These are phyloP conservation scores for Ooceraea biroi DNA, from an alignment of 1,140 invertebrate species.

Conservation along the genomic window DNA sequence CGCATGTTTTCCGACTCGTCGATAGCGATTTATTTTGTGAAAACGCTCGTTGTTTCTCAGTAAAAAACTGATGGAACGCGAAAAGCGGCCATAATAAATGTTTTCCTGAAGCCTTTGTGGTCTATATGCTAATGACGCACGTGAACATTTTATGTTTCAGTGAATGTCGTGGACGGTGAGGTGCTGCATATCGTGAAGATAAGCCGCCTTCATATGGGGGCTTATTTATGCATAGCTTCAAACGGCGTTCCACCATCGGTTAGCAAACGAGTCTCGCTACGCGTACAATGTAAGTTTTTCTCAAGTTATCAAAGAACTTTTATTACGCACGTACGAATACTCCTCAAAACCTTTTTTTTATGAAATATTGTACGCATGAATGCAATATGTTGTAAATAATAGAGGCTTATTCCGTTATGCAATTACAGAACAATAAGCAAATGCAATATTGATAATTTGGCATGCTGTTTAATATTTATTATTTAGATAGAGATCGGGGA, in stretches of 20 bases:
- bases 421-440: neutral
- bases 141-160: slow-evolving; percentile 86
- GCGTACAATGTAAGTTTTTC: slow-evolving; percentile 95
- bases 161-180: slow-evolving; percentile 94
- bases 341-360: slow-evolving; percentile 1
- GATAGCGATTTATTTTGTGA: slow-evolving; percentile 27
- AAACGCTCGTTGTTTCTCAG: slow-evolving; percentile 22
- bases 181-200: slow-evolving; percentile 94
- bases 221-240: slow-evolving; percentile 95
- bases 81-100: slow-evolving; percentile 25
- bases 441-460: slow-evolving; percentile 16
- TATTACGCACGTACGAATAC: neutral
- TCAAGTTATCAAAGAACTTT: slow-evolving; percentile 35
- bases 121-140: slow-evolving; percentile 22
- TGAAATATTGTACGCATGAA: neutral
- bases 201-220: slow-evolving; percentile 95
- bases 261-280: slow-evolving; percentile 92
- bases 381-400: slow-evolving; percentile 1
- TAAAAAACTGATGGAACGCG: slow-evolving; percentile 1
- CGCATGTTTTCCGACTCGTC: neutral
- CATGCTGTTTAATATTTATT: slow-evolving; percentile 38
- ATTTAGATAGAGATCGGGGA: slow-evolving; percentile 28
- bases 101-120: slow-evolving; percentile 23
- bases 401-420: neutral
- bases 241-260: slow-evolving; percentile 95